phyloP scores from a whole-genome alignment of 2,797 vertebrate species.

The Alca torda region DNA sequence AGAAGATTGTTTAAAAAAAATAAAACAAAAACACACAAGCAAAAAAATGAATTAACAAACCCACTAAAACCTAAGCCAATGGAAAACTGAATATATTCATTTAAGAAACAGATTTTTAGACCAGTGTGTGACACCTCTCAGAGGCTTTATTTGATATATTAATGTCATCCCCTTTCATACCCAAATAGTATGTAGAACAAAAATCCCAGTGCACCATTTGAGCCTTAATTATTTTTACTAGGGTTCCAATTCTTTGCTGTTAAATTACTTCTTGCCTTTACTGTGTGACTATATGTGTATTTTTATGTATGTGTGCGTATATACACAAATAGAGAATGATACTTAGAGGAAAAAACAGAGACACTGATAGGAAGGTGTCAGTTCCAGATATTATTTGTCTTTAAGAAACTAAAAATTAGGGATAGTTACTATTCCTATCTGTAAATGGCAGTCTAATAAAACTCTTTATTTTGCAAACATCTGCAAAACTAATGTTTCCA shows the following conservation, averaged over 20 bases:
- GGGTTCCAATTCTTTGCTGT: background rate
- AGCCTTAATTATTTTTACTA: conserved; percentile 24
- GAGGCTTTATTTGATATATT: background rate
- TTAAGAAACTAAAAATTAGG: background rate
- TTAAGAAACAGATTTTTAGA: background rate
- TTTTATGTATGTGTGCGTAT: background rate
- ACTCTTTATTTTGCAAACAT: background rate
- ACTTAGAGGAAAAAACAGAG: background rate
- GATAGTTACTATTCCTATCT: background rate
- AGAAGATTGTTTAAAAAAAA: background rate
- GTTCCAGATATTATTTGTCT: background rate
- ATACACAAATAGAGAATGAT: background rate
- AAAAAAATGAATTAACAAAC: background rate
- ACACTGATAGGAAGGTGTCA: background rate
- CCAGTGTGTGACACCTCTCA: background rate
- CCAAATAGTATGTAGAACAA: background rate
- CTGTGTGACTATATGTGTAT: background rate
- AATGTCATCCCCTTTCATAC: background rate
- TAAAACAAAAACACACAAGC: no score
- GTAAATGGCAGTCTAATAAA: background rate
- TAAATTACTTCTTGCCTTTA: background rate
- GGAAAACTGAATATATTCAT: background rate
- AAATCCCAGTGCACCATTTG: background rate
- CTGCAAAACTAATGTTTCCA: background rate
- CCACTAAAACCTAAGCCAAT: background rate